Evolutionary conservation across 2,113 vertebrate species (phyloP).

Genomic region (Pica pica): DNA sequence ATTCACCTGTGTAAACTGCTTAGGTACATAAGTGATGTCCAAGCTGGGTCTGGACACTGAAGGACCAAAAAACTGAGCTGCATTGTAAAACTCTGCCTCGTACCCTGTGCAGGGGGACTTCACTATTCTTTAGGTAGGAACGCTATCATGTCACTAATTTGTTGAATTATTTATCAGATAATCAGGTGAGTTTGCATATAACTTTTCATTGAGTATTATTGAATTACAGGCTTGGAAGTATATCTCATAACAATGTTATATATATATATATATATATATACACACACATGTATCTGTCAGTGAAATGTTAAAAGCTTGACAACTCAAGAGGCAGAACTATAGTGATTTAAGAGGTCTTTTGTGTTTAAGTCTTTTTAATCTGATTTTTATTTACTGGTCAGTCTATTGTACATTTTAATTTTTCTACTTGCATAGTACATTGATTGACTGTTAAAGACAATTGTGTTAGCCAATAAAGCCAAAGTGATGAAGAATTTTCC

Average conservation of each 20-base stretch:
- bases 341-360: background rate
- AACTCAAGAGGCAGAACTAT: background rate
- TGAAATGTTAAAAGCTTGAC: background rate
- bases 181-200: background rate
- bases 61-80: background rate
- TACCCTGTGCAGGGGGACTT: background rate
- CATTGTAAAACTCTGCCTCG: background rate
- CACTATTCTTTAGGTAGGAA: background rate
- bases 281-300: background rate
- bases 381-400: background rate
- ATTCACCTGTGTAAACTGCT: background rate
- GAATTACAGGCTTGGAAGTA: background rate
- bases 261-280: too few relatives aligned
- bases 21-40: background rate
- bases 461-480: background rate
- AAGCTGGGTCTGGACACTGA: background rate
- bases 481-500: background rate
- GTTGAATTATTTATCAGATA: background rate
- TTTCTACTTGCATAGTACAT: background rate
- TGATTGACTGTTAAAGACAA: slow-evolving; percentile 14
- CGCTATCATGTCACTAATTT: background rate
- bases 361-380: background rate
- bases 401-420: background rate
- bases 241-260: background rate
- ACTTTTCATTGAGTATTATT: background rate